Percentiles rank a stretch among this genome's conserved stretches.
Conservation (phyloP, 2,113 vertebrate species). For the Oreotrochilus melanogaster region DNA sequence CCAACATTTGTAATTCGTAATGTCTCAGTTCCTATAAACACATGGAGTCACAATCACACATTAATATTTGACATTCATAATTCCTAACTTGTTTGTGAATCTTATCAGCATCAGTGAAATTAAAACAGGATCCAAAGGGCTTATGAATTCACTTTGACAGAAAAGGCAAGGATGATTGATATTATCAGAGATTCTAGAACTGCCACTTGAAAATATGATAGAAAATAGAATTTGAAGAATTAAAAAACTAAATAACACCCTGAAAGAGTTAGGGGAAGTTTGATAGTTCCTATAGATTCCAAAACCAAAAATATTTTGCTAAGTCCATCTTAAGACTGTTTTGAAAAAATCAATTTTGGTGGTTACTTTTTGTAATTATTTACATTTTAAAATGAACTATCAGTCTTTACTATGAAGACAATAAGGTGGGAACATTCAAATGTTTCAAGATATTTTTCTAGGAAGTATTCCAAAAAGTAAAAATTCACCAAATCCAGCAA, state of each 20-base stretch:
- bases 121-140: neutral
- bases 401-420: neutral
- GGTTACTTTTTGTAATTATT: neutral
- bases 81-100: neutral
- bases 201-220: neutral
- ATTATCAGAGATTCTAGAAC: neutral
- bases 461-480: neutral
- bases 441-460: neutral
- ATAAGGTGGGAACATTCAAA: neutral
- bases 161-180: neutral
- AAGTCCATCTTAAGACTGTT: neutral
- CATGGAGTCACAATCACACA: neutral
- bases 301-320: neutral
- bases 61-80: neutral
- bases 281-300: neutral
- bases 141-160: neutral
- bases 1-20: neutral
- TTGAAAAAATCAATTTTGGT: neutral
- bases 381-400: neutral
- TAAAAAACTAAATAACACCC: neutral
- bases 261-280: neutral
- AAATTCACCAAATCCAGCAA: neutral
- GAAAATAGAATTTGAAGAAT: neutral
- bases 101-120: neutral
- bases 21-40: neutral